phyloP scores from a whole-genome alignment of 1,140 invertebrate species.

The Eufriesea mexicana region DNA sequence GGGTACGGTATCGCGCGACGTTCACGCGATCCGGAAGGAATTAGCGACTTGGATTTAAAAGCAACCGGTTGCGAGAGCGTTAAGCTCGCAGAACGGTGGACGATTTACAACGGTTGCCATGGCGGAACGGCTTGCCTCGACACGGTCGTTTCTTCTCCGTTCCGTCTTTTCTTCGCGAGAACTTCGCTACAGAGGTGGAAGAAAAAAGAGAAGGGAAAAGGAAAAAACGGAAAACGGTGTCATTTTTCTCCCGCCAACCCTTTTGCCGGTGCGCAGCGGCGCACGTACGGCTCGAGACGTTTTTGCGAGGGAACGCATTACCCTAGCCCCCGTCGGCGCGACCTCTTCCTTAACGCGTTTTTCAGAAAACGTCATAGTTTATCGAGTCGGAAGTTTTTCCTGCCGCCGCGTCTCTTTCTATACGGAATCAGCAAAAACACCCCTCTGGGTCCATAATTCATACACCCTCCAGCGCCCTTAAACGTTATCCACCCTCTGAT shows the following conservation, averaged over 20 bases:
- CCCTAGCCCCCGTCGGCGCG: neutral
- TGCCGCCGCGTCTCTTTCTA: conserved; percentile 44
- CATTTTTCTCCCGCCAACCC: conserved; percentile 13
- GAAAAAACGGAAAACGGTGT: neutral
- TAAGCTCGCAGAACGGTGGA: neutral
- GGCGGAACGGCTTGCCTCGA: neutral
- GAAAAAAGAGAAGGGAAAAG: neutral
- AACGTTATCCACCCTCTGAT: conserved; percentile 64
- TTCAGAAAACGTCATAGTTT: conserved; percentile 54
- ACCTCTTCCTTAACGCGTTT: conserved; percentile 48
- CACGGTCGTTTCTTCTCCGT: neutral
- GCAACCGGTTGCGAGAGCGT: neutral
- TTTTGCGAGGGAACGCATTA: conserved; percentile 46
- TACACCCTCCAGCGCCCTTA: conserved; percentile 70
- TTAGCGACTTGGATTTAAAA: conserved; percentile 13
- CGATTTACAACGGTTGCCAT: neutral
- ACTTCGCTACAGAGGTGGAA: neutral
- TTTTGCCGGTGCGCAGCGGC: conserved; percentile 14
- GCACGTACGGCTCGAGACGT: neutral
- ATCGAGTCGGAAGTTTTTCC: conserved; percentile 58
- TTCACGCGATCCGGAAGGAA: conserved; percentile 10
- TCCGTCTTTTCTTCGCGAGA: neutral
- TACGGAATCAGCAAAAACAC: conserved; percentile 70
- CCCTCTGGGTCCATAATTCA: conserved; percentile 71
- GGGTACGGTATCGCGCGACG: neutral